These are phyloP conservation scores for Hedychridium roseum DNA, from an alignment of 2,888 invertebrate genomes.

Conservation along the genomic window DNA sequence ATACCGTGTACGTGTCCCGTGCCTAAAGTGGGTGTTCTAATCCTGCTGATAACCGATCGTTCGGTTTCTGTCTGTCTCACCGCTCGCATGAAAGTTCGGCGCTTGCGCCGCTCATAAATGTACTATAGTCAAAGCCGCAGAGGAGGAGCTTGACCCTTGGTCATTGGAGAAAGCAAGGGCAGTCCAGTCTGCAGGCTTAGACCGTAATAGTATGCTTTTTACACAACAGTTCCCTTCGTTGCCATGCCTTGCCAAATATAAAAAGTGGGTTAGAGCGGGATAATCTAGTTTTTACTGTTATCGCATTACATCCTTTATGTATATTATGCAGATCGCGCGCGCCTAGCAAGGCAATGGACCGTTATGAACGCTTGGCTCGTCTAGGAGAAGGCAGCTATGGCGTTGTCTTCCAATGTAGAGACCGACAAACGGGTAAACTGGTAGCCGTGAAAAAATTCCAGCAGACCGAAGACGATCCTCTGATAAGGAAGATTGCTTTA, in stretches of 20 bases:
- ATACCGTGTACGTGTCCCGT: no score
- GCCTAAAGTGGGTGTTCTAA: no score
- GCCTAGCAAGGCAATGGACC: conserved; percentile 87
- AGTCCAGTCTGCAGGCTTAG: conserved; percentile 42
- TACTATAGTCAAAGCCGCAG: conserved; percentile 36
- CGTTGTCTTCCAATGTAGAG: conserved; percentile 95
- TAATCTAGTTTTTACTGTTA: no score
- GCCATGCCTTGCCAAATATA: conserved; percentile 59
- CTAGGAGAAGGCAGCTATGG: conserved; percentile 97
- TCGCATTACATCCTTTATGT: no score
- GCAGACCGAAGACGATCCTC: conserved; percentile 95
- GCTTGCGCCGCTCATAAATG: conserved; percentile 40
- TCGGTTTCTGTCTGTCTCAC: neutral
- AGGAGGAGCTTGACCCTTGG: conserved; percentile 60
- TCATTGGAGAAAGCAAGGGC: conserved; percentile 53
- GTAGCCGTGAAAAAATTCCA: conserved; percentile 98
- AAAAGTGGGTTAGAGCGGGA: conserved; percentile 54
- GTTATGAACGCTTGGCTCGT: conserved; percentile 93
- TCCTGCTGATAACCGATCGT: no score
- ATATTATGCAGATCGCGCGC: conserved; percentile 78
- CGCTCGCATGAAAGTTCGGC: conserved; percentile 11
- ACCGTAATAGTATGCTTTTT: conserved; percentile 54
- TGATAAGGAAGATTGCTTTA: conserved; percentile 94
- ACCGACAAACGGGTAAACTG: conserved; percentile 91
- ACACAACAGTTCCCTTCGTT: conserved; percentile 55